Conservation (phyloP, 1,140 invertebrate genomes). For the Aphidius gifuensis region DNA sequence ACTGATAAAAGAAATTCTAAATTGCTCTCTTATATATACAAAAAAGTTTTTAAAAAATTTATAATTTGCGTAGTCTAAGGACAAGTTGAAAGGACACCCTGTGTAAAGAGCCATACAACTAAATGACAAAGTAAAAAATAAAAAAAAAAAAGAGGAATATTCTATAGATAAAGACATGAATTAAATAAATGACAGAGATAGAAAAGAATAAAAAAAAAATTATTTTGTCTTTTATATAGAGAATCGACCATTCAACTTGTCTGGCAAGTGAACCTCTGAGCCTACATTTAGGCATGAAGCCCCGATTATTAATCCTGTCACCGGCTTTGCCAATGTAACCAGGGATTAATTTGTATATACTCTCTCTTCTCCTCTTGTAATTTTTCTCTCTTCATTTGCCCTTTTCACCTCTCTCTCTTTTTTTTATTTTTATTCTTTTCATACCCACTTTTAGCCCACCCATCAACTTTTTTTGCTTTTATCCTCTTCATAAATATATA, state of each 20-base stretch:
- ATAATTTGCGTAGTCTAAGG: too few relatives aligned
- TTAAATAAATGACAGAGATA: not conserved
- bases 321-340: slow-evolving; percentile 12
- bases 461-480: not conserved
- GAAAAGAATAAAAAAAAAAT: not conserved
- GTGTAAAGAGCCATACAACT: too few relatives aligned
- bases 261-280: slow-evolving; percentile 11
- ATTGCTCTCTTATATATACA: too few relatives aligned
- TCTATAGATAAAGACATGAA: not conserved
- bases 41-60: too few relatives aligned
- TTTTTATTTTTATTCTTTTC: not conserved
- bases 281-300: slow-evolving; percentile 20
- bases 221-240: not conserved
- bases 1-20: too few relatives aligned
- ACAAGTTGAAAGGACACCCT: too few relatives aligned
- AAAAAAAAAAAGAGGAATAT: not conserved
- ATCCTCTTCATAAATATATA: not conserved
- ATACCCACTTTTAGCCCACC: not conserved
- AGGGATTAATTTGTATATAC: slow-evolving; percentile 18
- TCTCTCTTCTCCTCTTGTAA: not conserved
- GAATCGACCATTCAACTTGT: slow-evolving; percentile 8
- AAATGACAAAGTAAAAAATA: not conserved
- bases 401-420: not conserved
- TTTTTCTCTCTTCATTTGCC: slow-evolving; percentile 15
- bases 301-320: slow-evolving; percentile 27